Evolutionary conservation across 2,888 invertebrate species (phyloP), one percentile per base, ranked within the genome.

Genomic region (Petrophora chlorosata): DNA sequence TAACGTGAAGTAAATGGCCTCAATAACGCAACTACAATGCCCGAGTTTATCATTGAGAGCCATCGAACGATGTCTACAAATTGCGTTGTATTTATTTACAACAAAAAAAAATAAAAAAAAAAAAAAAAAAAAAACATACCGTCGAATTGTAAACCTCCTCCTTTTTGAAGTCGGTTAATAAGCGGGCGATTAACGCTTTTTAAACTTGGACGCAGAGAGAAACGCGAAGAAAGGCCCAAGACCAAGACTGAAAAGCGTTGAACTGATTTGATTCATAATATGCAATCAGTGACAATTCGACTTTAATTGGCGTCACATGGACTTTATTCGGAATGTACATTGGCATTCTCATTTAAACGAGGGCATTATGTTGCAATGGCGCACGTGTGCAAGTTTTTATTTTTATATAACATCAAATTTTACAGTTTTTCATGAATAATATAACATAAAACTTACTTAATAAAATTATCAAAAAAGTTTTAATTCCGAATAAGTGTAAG

Each of bases 41-140:
- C 55, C 63, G 71, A 70, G 70, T 66, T 76, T 81, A 83, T 82
- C 81, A 73, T 58, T 56, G 51, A 61, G 65, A 71, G 64, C 70
- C 67, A 82, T 80, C 80, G 71, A 73, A 61, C 72, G 75, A 74
- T 73, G 73, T 73, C 76, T 78, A 81, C 82, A 76, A 84, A 84
- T 82, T 85, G 79, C 70, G 65, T 71, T 70, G 73, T 75, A 76
- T 78, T 73, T 79, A 75, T 77, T 79, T 79, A 73, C 70, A 71
- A 67, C 72, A 76, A 82, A 85, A 80, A n/a, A n/a, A n/a, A n/a
- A n/a, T n/a, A n/a, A n/a, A n/a, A n/a, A n/a, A n/a, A n/a, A n/a
- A n/a, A n/a, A n/a, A n/a, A n/a, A n/a, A n/a, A n/a, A n/a, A n/a
- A n/a, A n/a, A n/a, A n/a, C n/a, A n/a, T n/a, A n/a, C n/a, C n/a